These are phyloP conservation scores for Coleophora flavipennella DNA, from an alignment of 2,888 invertebrate species.

Conservation along the genomic window DNA sequence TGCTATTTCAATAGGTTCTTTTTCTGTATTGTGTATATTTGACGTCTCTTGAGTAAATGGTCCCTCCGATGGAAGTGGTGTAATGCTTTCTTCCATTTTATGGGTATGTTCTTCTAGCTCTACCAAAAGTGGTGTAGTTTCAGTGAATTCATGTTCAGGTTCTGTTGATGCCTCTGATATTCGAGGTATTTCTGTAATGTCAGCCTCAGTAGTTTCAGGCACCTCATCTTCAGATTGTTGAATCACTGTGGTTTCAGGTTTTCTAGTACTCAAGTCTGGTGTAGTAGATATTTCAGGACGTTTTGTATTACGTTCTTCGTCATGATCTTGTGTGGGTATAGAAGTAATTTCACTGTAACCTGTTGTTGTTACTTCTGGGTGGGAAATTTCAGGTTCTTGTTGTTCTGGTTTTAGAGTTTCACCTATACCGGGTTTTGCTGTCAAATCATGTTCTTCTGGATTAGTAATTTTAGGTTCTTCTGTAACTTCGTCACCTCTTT, in stretches of 20 bases:
- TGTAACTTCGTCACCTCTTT: background rate
- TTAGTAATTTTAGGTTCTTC: background rate
- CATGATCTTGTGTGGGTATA: too few relatives aligned
- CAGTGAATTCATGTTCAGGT: slow-evolving; percentile 18
- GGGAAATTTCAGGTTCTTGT: background rate
- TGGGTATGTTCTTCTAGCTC: slow-evolving; percentile 50
- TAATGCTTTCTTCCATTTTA: slow-evolving; percentile 23
- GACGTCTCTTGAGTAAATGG: slow-evolving; percentile 9
- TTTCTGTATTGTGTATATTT: slow-evolving; percentile 16
- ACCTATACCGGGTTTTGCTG: background rate
- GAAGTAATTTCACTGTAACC: too few relatives aligned
- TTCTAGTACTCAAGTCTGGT: background rate
- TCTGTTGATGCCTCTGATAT: slow-evolving; percentile 11
- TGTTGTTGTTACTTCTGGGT: background rate
- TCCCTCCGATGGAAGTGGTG: slow-evolving; percentile 17
- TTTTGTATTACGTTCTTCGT: background rate
- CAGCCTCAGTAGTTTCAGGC: background rate
- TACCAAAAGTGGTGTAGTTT: slow-evolving; percentile 39
- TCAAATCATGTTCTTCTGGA: background rate
- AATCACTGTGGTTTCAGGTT: slow-evolving; percentile 5
- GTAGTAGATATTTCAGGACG: slow-evolving; percentile 1
- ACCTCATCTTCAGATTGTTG: background rate
- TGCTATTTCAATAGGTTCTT: slow-evolving; percentile 15
- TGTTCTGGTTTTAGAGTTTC: slow-evolving; percentile 1
- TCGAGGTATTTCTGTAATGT: slow-evolving; percentile 3